Evolutionary conservation across 1,140 invertebrate species (phyloP).

Genomic region (Bombus haemorrhoidalis): DNA sequence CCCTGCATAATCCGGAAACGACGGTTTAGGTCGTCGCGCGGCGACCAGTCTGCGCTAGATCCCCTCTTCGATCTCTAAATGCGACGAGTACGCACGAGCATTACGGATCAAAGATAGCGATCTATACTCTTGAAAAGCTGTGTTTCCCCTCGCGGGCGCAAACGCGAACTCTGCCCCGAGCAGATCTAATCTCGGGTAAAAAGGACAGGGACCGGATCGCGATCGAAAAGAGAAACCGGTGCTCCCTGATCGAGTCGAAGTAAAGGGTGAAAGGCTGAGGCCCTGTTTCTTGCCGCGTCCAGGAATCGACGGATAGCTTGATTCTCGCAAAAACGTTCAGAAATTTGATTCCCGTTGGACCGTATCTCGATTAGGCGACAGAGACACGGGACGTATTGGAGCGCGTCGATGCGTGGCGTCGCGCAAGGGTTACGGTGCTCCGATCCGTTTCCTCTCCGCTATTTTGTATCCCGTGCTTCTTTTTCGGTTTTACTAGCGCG

Average conservation of each 20-base stretch:
- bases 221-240: background rate
- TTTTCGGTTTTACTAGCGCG: constrained; percentile 65
- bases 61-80: constrained; percentile 64
- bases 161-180: constrained; percentile 1
- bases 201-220: background rate
- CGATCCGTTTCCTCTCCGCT: constrained; percentile 27
- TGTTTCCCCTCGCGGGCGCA: constrained; percentile 41
- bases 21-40: constrained; percentile 67
- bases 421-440: constrained; percentile 10
- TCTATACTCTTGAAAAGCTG: constrained; percentile 56
- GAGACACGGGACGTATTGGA: background rate
- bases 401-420: background rate
- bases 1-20: constrained; percentile 72
- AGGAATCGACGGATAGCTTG: background rate
- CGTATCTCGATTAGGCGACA: background rate
- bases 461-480: constrained; percentile 50
- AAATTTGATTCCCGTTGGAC: background rate
- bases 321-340: background rate
- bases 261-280: constrained; percentile 60
- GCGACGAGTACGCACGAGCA: constrained; percentile 66
- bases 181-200: constrained; percentile 64
- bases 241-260: background rate
- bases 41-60: constrained; percentile 49
- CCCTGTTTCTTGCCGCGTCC: background rate
- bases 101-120: constrained; percentile 74